phyloP scores from a whole-genome alignment of 2,113 vertebrate genomes.

The Eidolon helvum region DNA sequence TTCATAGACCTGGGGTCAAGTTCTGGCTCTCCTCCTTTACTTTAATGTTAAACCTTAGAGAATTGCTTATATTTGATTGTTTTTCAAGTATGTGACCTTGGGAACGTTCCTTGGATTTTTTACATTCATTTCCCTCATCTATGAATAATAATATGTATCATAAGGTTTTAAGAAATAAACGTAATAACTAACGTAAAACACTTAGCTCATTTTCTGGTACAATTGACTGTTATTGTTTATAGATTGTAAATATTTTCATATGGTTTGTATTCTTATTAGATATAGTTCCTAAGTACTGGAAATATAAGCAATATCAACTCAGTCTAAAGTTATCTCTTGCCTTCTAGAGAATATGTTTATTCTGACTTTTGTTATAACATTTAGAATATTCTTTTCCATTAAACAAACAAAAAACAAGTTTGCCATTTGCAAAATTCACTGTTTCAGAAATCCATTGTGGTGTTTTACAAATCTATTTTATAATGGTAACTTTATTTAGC shows the following conservation, averaged over 20 bases:
- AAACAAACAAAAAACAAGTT: conserved; percentile 17
- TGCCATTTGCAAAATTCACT: background rate
- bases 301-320: background rate
- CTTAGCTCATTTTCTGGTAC: background rate
- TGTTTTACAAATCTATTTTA: conserved; percentile 41
- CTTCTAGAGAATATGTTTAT: background rate
- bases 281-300: background rate
- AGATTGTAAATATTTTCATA: background rate
- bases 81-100: conserved; percentile 15
- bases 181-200: background rate
- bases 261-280: background rate
- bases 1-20: background rate
- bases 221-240: background rate
- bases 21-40: background rate
- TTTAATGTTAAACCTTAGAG: background rate
- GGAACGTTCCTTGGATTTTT: conserved; percentile 9
- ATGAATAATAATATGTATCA: background rate
- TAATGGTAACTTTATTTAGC: conserved; percentile 52
- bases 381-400: conserved; percentile 4
- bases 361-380: background rate
- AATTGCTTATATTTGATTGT: background rate
- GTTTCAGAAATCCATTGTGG: background rate
- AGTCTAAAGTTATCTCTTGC: background rate
- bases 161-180: conserved; percentile 24
- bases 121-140: background rate